Percentiles rank a stretch among this genome's conserved stretches.
Conservation (phyloP, 2,113 vertebrate species). For the Thamnophis sirtalis region DNA sequence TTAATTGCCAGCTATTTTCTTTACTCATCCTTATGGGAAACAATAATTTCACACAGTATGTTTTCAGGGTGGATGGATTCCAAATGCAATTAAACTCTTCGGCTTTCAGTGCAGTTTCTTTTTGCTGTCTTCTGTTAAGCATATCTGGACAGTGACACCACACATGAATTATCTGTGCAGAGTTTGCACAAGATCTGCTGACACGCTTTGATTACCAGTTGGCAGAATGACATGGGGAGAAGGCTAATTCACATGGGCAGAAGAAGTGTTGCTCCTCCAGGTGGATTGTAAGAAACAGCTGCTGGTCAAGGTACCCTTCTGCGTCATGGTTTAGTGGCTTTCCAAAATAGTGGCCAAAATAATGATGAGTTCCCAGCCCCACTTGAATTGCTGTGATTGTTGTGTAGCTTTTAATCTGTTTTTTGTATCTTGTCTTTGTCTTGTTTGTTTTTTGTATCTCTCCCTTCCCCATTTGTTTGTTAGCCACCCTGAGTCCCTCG, state of each 20-base stretch:
- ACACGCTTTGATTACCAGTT: background rate
- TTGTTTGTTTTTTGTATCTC: too few species aligned
- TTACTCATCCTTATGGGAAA: background rate
- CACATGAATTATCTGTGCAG: background rate
- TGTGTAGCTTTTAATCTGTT: too few species aligned
- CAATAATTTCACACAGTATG: conserved; percentile 18
- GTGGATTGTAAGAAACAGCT: background rate
- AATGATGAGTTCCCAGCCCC: too few species aligned
- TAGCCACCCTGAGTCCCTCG: too few species aligned
- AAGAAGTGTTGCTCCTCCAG: background rate
- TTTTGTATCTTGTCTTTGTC: too few species aligned
- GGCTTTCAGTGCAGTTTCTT: background rate
- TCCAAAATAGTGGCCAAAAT: background rate
- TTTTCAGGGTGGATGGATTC: conserved; percentile 8
- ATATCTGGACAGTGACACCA: background rate
- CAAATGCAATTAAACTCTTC: background rate
- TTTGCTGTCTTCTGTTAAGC: background rate
- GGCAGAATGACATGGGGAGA: background rate
- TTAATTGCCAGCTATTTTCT: conserved; percentile 3
- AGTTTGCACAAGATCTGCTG: background rate
- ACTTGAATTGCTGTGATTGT: too few species aligned
- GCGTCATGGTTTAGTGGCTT: background rate
- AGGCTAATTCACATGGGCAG: background rate
- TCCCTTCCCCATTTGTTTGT: too few species aligned
- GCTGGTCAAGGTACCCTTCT: background rate